Conservation (phyloP, 1,140 invertebrate genomes). For the Tetranychus cinnabarinus region DNA sequence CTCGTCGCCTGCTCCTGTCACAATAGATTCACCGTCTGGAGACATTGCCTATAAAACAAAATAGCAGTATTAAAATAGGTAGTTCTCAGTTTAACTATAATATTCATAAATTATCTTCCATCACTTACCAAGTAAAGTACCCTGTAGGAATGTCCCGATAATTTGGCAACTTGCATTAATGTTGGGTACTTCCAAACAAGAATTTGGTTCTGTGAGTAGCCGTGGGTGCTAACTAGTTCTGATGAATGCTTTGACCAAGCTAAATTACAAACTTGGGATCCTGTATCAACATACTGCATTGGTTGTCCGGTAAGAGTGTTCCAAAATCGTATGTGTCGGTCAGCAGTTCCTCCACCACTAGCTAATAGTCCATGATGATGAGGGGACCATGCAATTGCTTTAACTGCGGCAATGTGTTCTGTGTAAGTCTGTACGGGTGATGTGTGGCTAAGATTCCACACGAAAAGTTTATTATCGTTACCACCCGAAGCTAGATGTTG, state of each 20-base stretch:
- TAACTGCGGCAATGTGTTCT: conserved; percentile 91
- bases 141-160: conserved; percentile 90
- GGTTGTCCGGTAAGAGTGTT: conserved; percentile 97
- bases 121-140: conserved; percentile 60
- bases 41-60: conserved; percentile 50
- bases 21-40: conserved; percentile 95
- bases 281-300: conserved; percentile 95
- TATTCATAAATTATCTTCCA: background rate
- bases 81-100: background rate
- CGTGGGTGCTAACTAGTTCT: conserved; percentile 93
- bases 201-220: conserved; percentile 98
- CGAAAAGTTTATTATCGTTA: conserved; percentile 93
- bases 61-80: background rate
- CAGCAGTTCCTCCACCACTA: conserved; percentile 91
- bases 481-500: conserved; percentile 94
- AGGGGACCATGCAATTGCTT: conserved; percentile 98
- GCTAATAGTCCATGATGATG: conserved; percentile 95
- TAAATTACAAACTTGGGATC: conserved; percentile 92
- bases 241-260: conserved; percentile 98
- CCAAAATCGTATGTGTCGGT: conserved; percentile 95
- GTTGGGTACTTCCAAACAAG: conserved; percentile 98
- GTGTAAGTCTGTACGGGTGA: conserved; percentile 85
- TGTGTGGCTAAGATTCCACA: conserved; percentile 81
- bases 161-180: conserved; percentile 83
- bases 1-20: conserved; percentile 96